These are phyloP conservation scores for Hydriomena furcata DNA, from an alignment of 2,888 invertebrate species.

Conservation along the genomic window DNA sequence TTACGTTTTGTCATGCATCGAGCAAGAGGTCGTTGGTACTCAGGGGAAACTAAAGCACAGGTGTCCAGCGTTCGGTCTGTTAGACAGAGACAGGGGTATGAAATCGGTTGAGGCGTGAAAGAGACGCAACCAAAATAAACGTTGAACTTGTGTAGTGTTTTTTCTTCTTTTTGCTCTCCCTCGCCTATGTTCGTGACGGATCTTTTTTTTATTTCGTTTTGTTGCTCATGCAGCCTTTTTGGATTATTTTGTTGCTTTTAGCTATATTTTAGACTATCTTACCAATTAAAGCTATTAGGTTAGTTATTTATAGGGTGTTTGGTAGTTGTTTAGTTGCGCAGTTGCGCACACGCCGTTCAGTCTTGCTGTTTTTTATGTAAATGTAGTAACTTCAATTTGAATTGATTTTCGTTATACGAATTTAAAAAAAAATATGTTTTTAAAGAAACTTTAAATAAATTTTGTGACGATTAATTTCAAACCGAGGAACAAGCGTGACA, in stretches of 20 bases:
- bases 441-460: too few species aligned
- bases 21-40: constrained; percentile 82
- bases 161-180: constrained; percentile 80
- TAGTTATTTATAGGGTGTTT: constrained; percentile 43
- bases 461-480: too few species aligned
- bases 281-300: constrained; percentile 60
- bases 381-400: background rate
- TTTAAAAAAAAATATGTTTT: background rate
- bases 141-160: constrained; percentile 79
- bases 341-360: background rate
- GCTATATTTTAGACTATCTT: constrained; percentile 73
- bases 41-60: constrained; percentile 84
- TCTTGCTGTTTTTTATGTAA: background rate
- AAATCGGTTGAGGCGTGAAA: constrained; percentile 50
- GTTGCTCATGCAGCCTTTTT: constrained; percentile 73
- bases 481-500: too few species aligned
- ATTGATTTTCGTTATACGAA: background rate
- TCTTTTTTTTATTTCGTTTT: constrained; percentile 75
- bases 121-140: constrained; percentile 81
- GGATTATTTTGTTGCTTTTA: constrained; percentile 79
- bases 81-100: constrained; percentile 57
- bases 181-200: constrained; percentile 83
- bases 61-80: constrained; percentile 80
- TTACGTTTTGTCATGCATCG: constrained; percentile 54
- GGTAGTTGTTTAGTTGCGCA: too few species aligned